phyloP scores from a whole-genome alignment of 2,113 vertebrate genomes.

The Aldabrachelys gigantea region DNA sequence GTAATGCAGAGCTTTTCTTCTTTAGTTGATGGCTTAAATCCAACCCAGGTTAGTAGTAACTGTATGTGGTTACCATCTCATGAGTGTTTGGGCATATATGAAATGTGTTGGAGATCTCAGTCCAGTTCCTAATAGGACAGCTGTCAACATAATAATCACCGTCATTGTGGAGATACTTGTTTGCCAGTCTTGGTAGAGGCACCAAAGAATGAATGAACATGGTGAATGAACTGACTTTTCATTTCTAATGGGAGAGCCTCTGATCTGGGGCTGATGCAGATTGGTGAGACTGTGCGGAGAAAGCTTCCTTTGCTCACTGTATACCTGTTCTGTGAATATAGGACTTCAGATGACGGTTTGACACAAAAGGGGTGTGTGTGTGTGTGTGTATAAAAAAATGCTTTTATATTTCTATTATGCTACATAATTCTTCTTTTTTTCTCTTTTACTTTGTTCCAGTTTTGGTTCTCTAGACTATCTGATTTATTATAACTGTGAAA shows the following conservation, averaged over 20 bases:
- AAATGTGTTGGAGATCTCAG: not conserved
- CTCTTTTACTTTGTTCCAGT: not conserved
- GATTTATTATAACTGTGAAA: not conserved
- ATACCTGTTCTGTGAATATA: not conserved
- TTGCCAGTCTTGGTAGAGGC: not conserved
- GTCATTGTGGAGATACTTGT: not conserved
- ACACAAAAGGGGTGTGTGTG: not conserved
- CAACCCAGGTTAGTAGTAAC: not conserved
- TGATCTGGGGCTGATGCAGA: not conserved
- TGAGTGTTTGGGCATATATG: not conserved
- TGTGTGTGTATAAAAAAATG: not conserved
- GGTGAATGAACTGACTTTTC: not conserved
- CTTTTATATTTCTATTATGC: not conserved
- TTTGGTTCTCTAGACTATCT: not conserved
- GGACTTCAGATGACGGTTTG: not conserved
- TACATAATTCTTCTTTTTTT: not conserved
- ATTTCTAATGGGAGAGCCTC: not conserved
- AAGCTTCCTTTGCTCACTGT: not conserved
- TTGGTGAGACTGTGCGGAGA: not conserved
- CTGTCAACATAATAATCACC: not conserved
- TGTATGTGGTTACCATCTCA: not conserved
- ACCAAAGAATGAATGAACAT: not conserved
- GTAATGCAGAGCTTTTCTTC: not conserved
- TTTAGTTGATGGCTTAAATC: not conserved
- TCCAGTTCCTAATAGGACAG: not conserved